Base-by-base conservation (phyloP, 2,797 vertebrate genomes). In the Acanthurus tractus region DNA sequence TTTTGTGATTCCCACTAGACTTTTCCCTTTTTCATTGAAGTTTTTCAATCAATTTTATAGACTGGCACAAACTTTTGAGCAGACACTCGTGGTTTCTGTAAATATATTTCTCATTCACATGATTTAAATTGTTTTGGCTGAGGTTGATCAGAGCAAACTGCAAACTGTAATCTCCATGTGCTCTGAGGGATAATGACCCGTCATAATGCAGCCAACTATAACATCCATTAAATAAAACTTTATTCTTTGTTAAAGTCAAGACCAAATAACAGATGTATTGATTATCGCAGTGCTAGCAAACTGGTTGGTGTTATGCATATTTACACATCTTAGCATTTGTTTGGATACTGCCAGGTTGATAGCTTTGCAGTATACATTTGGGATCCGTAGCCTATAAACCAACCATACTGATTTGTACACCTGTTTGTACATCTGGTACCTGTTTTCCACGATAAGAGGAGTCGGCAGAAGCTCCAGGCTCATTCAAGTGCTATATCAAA, bases 371-470 rank as follows among this genome's bases (percentile, higher is more conserved):
- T 74, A 78, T 85, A 76, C 50, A 74, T 81, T 55, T 54, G 49
- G 53, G 61, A 70, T 56, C 48, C 36, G 12, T 52, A 69, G 69
- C 17, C 48, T 76, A 54, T 72, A 62, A 78, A 81, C 36, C 70
- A 73, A 42, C 66, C 53, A n/a, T 71, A 57, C 63, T 71, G 74
- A 72, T 64, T 68, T 46, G 54, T 42, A 46, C 78, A 85, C 65
- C 62, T 86, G 75, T 84, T 84, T 84, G 54, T 81, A 74, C 75
- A 88, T 83, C 84, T 86, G 80, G 56, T 73, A 65, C 69, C 78
- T 86, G 84, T 64, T 84, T 81, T 58, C 46, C 15, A 29, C 9
- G 77, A 88, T 81, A 76, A 79, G 64, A 71, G 52, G 5, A 75
- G 55, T n/a, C 48, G 0, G n/a, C 44, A 50, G 36, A 12, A 15